These are phyloP conservation scores for Pardosa pseudoannulata DNA, from an alignment of 2,888 invertebrate species.

Conservation along the genomic window DNA sequence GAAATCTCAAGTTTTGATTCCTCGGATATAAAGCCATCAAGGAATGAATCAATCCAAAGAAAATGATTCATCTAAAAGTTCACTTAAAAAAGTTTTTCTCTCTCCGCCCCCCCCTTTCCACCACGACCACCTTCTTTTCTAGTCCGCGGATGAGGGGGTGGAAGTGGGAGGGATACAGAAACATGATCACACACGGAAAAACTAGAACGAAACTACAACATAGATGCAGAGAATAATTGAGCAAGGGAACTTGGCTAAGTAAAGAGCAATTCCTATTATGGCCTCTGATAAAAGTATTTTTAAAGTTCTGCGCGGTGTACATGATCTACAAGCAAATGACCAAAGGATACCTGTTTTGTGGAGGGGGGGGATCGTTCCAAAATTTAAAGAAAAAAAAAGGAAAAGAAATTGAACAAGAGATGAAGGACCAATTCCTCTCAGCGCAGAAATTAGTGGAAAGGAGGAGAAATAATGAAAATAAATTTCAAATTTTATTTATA, in stretches of 20 bases:
- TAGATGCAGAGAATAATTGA: conserved; percentile 50
- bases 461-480: too few relatives aligned
- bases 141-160: neutral
- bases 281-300: conserved; percentile 36
- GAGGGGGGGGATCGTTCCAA: neutral
- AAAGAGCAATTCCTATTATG: conserved; percentile 67
- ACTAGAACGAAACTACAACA: conserved; percentile 33
- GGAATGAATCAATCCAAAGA: neutral
- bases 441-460: too few relatives aligned
- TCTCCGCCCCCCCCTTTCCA: neutral
- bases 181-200: conserved; percentile 41
- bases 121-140: too few relatives aligned
- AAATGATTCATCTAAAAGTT: conserved; percentile 35
- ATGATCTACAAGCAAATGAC: conserved; percentile 23
- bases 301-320: conserved; percentile 47
- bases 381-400: neutral
- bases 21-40: conserved; percentile 9
- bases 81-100: conserved; percentile 47
- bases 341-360: conserved; percentile 3
- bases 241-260: conserved; percentile 64
- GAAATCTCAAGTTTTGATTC: conserved; percentile 5
- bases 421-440: too few relatives aligned
- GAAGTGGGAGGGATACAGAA: conserved; percentile 26
- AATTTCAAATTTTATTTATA: too few relatives aligned
- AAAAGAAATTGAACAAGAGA: too few relatives aligned